Base-by-base conservation (phyloP, 2,113 vertebrate species). In the Zosterops pallidus region DNA sequence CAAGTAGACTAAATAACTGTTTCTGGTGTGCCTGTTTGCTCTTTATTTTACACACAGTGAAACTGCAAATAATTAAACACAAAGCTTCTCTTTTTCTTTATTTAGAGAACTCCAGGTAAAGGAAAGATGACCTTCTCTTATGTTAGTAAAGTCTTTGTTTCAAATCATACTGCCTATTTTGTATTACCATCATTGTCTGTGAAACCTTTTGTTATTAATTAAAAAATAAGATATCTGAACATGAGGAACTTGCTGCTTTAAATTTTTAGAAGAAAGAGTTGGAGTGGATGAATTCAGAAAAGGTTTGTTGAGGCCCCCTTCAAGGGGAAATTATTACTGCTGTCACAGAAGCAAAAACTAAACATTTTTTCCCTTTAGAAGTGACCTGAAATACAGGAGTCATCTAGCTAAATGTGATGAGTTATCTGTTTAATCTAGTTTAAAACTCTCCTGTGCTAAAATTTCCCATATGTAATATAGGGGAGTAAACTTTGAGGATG, bases 81-180 rank as follows among this genome's bases (percentile, higher is more conserved):
- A 37, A 93, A 53, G 49, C 44, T 76, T 60, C 10, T 77, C 22
- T 75, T 31, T 39, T 23, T 14, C 46, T 77, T 50, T 47, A 18
- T 83, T 93, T 89, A 65, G 63, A 87, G 50, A 65, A 37, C 47
- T 59, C 44, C 7, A 3, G 22, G 57, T 60, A 91, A 94, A 93
- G 63, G n/a, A 53, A 71, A 89, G 49, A 63, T 94, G 59, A 72
- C 57, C 22, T 87, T 75, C 33, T 88, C 16, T 82, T 82, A 46
- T 47, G 29, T 80, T 79, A 91, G 62, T 84, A 53, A 86, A 86
- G 31, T 53, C 35, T 89, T 83, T 78, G 42, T 92, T 95, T 95
- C 78, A 68, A 59, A 64, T 82, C 28, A 33, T 7, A 17, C 26
- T 83, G 24, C 18, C 21, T 84, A 2, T 87, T 80, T 87, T 82